A percentile compares a stretch with the other conserved stretches of the same genome.
phyloP scores from a whole-genome alignment of 2,113 vertebrate genomes.

The Leucosticte australis region DNA sequence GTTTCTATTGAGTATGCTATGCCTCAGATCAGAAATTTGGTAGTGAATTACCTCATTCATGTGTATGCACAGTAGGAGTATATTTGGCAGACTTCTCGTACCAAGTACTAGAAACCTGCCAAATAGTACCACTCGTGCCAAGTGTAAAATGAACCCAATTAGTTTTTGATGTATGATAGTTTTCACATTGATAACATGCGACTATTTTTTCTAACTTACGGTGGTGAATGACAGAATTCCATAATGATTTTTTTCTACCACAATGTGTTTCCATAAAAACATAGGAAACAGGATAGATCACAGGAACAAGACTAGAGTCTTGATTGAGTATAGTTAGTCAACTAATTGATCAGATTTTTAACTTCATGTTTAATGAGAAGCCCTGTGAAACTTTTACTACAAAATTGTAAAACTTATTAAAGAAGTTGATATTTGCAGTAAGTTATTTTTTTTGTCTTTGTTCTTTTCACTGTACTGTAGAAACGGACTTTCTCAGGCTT shows the following conservation, averaged over 20 bases:
- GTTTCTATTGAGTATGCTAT: too few relatives aligned
- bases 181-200: background rate
- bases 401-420: background rate
- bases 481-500: background rate
- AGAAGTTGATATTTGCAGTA: background rate
- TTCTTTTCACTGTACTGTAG: background rate
- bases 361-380: background rate
- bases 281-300: background rate
- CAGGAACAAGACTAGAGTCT: background rate
- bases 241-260: background rate
- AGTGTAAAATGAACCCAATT: background rate
- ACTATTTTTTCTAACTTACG: background rate
- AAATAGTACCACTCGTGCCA: background rate
- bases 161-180: background rate
- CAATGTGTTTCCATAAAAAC: background rate
- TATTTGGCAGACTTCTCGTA: background rate
- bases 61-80: background rate
- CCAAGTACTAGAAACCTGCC: background rate
- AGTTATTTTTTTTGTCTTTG: background rate
- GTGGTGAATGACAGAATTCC: background rate
- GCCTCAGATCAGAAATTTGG: background rate
- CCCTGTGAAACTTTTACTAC: background rate
- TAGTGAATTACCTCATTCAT: background rate
- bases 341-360: background rate
- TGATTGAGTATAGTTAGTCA: background rate